Conservation (phyloP, 2,113 vertebrate species). For the Lamprotornis superbus region DNA sequence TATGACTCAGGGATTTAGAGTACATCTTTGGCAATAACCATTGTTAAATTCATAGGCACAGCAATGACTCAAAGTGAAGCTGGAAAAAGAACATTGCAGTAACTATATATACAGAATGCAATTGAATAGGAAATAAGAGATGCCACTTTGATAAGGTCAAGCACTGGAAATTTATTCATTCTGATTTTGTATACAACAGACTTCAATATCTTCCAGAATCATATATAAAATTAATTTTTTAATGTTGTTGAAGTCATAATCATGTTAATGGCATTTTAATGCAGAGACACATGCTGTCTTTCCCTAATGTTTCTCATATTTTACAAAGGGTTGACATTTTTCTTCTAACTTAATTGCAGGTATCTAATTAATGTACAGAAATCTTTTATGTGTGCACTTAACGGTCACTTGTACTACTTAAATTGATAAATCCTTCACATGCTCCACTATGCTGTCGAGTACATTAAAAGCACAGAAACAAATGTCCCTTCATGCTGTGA, state of each 20-base stretch:
- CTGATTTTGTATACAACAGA: not conserved
- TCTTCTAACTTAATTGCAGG: constrained; percentile 1
- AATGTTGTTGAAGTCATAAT: not conserved
- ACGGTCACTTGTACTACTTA: not conserved
- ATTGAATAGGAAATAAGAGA: not conserved
- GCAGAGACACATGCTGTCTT: not conserved
- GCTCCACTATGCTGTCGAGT: not conserved
- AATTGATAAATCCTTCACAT: not conserved
- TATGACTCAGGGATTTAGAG: constrained; percentile 21
- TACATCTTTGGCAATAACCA: not conserved
- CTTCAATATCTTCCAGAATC: not conserved
- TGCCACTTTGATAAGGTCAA: not conserved
- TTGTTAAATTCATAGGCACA: not conserved
- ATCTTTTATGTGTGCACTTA: not conserved
- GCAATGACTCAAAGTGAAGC: not conserved
- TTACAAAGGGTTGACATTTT: not conserved
- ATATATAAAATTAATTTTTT: not conserved
- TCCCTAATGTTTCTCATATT: not conserved
- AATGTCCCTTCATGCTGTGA: not conserved
- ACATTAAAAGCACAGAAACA: not conserved
- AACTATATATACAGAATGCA: not conserved
- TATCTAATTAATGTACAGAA: constrained; percentile 13
- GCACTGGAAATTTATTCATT: not conserved
- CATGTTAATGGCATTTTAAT: constrained; percentile 36
- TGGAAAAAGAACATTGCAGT: not conserved